Base-by-base conservation (phyloP, 1,140 invertebrate genomes). In the Tetranychus cinnabarinus region DNA sequence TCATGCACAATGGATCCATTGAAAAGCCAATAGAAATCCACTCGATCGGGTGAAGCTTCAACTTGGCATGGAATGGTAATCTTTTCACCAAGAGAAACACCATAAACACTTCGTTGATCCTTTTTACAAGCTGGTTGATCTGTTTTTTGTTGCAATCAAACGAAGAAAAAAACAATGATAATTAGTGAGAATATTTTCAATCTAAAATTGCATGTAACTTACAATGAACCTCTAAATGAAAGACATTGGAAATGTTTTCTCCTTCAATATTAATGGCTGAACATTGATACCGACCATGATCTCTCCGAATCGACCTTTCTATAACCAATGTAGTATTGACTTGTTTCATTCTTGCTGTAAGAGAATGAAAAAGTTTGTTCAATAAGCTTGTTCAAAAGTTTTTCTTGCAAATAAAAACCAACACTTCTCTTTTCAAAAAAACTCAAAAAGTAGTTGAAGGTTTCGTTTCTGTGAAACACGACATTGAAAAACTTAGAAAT, bases 31-130 rank as follows among this genome's bases (percentile, higher is more conserved):
- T 60, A 56, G 57, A 66, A 68, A 3, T 46, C 61, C 13, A 61
- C 63, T 10, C 62, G 61, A 13, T 62, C 62, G 13, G 68, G 69
- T 45, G 68, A 66, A n/a, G 68, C 66, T 56, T 70, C 67, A 15
- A 70, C 69, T 45, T 65, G 58, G 59, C 69, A 70, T 10, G 62
- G 57, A 6, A 70, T 64, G 58, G 67, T 62, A 23, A 69, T 62
- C 2, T 64, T 62, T 42, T 68, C 65, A 34, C 65, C 65, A 46
- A 65, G 57, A 8, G 66, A 63, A 1, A 66, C 68, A 33, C 68
- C 68, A 42, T 63, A 67, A 10, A 66, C 10, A 31, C 48, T 57
- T 35, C 63, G 59, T 55, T 67, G 66, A n/a, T 62, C 64, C 7
- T 56, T 45, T 56, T 64, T 63, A 55, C 68, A 68, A n/a, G 68